Percentiles rank a stretch among this genome's conserved stretches.
These are phyloP conservation scores for Calyptomena viridis DNA, from an alignment of 2,113 vertebrate species.

Conservation along the genomic window DNA sequence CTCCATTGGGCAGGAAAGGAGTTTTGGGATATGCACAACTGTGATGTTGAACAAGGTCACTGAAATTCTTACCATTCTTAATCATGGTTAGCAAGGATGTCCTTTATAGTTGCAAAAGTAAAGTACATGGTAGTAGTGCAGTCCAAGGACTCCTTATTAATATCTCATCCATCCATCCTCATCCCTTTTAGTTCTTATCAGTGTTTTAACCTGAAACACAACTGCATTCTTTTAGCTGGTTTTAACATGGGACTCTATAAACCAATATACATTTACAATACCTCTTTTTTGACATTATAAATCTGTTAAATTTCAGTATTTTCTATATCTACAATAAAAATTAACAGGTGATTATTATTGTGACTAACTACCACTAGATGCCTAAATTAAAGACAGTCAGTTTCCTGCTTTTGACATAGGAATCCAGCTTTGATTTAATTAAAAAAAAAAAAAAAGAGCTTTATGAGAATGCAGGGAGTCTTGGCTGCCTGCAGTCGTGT, in stretches of 20 bases:
- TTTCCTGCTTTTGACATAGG: not conserved
- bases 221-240: not conserved
- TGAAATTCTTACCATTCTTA: not conserved
- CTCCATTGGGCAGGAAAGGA: not conserved
- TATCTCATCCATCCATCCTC: not conserved
- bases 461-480: not conserved
- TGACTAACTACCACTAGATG: not conserved
- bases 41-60: not conserved
- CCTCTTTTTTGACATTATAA: not conserved
- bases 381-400: not conserved
- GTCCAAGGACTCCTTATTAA: not conserved
- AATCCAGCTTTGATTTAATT: not conserved
- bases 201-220: not conserved
- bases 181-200: too few species aligned
- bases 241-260: not conserved
- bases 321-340: not conserved
- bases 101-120: not conserved
- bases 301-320: not conserved
- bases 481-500: not conserved
- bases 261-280: not conserved
- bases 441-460: not conserved
- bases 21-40: not conserved
- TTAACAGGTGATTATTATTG: not conserved
- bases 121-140: not conserved
- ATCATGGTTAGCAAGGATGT: not conserved